A percentile compares a stretch with the other conserved stretches of the same genome.
Evolutionary conservation across 1,140 invertebrate genomes (phyloP).

Genomic region (Formica exsecta): DNA sequence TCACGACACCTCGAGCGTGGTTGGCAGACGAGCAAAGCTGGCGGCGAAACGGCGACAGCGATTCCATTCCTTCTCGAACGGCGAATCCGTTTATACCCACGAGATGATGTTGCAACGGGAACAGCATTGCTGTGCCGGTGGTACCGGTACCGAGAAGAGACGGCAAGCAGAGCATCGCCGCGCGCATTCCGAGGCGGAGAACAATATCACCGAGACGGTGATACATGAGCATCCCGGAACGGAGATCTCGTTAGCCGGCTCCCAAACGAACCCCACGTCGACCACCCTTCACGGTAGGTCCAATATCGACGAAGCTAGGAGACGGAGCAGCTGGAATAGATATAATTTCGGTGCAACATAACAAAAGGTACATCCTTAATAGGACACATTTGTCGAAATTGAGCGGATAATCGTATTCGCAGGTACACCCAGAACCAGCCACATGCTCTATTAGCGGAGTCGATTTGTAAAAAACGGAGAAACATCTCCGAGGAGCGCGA

Average conservation of each 20-base stretch:
- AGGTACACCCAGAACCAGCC: conserved; percentile 69
- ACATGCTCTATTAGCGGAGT: conserved; percentile 71
- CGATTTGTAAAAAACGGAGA: conserved; percentile 16
- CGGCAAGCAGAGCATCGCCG: conserved; percentile 72
- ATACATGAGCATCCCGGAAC: conserved; percentile 78
- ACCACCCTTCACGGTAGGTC: conserved; percentile 66
- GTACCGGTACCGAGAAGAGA: conserved; percentile 69
- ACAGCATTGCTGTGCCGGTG: conserved; percentile 61
- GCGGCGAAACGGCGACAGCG: conserved; percentile 74
- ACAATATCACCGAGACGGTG: conserved; percentile 81
- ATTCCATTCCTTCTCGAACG: conserved; percentile 79
- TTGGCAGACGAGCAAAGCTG: conserved; percentile 64
- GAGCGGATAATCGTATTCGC: conserved; percentile 17
- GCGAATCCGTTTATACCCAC: conserved; percentile 75
- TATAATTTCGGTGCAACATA: neutral
- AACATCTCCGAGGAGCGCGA: neutral
- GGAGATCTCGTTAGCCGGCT: conserved; percentile 61
- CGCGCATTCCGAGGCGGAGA: conserved; percentile 77
- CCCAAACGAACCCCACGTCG: conserved; percentile 65
- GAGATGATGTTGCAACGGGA: conserved; percentile 77
- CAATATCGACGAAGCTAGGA: neutral
- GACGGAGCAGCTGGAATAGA: too few species aligned
- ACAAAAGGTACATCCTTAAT: neutral
- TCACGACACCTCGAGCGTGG: conserved; percentile 70
- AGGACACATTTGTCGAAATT: neutral